Evolutionary conservation across 2,888 invertebrate genomes (phyloP).

Genomic region (Deroplatys truncata): DNA sequence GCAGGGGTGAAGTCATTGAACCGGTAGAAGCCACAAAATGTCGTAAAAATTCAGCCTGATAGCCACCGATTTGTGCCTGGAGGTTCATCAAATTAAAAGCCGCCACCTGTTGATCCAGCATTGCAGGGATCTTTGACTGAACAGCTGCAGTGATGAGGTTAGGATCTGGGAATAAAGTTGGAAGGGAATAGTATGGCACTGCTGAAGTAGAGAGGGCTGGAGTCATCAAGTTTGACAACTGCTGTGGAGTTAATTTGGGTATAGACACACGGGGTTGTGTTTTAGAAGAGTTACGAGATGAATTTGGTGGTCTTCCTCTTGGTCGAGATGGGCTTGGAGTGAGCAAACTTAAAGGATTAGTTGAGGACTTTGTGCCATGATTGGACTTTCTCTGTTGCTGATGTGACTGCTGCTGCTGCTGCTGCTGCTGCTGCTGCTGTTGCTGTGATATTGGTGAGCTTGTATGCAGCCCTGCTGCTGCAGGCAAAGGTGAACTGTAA

Average conservation of each 20-base stretch:
- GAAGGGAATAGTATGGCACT: constrained; percentile 24
- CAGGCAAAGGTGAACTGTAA: neutral
- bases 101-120: constrained; percentile 25
- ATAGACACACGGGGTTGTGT: neutral
- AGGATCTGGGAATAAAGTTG: neutral
- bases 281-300: constrained; percentile 16
- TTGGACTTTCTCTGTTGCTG: constrained; percentile 8
- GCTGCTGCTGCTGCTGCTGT: neutral
- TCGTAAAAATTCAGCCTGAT: constrained; percentile 26
- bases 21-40: constrained; percentile 22
- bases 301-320: constrained; percentile 19
- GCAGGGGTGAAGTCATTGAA: neutral
- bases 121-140: neutral
- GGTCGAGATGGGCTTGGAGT: constrained; percentile 18
- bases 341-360: constrained; percentile 16
- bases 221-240: neutral
- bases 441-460: constrained; percentile 3
- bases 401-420: constrained; percentile 17
- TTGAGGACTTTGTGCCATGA: neutral
- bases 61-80: constrained; percentile 25
- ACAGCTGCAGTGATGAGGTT: constrained; percentile 3
- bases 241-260: constrained; percentile 5
- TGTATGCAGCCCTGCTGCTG: neutral
- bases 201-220: constrained; percentile 20
- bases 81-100: constrained; percentile 21